phyloP scores from a whole-genome alignment of 2,888 invertebrate species.

The Hyalella azteca region DNA sequence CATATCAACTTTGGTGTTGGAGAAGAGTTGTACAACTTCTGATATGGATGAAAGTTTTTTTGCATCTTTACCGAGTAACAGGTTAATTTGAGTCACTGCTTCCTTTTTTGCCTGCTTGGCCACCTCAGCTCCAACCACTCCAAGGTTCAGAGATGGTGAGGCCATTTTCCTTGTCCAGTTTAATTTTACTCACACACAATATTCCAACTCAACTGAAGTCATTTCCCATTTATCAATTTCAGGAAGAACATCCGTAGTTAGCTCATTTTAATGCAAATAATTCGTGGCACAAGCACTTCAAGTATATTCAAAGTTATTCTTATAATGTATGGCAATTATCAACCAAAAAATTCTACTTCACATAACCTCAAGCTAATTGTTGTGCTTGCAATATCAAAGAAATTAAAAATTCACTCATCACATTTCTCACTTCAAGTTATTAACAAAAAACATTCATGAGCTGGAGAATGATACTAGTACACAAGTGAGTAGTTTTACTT shows the following conservation, averaged over 20 bases:
- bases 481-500: neutral
- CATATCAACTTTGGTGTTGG: neutral
- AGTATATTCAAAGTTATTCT: too few species aligned
- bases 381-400: too few species aligned
- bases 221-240: too few species aligned
- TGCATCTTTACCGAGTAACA: conserved; percentile 19
- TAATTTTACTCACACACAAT: too few species aligned
- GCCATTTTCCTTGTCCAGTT: too few species aligned
- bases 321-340: too few species aligned
- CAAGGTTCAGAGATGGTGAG: neutral
- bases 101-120: neutral
- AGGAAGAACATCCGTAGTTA: too few species aligned
- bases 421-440: neutral
- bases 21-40: neutral
- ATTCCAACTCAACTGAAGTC: too few species aligned
- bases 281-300: too few species aligned
- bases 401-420: neutral
- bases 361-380: too few species aligned
- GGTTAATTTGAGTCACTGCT: neutral
- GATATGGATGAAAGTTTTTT: neutral
- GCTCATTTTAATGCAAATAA: too few species aligned
- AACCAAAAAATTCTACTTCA: too few species aligned
- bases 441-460: neutral
- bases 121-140: neutral
- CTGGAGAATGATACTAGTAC: neutral